These are phyloP conservation scores for Micrasema minimum DNA, from an alignment of 1,140 invertebrate species.

Conservation along the genomic window DNA sequence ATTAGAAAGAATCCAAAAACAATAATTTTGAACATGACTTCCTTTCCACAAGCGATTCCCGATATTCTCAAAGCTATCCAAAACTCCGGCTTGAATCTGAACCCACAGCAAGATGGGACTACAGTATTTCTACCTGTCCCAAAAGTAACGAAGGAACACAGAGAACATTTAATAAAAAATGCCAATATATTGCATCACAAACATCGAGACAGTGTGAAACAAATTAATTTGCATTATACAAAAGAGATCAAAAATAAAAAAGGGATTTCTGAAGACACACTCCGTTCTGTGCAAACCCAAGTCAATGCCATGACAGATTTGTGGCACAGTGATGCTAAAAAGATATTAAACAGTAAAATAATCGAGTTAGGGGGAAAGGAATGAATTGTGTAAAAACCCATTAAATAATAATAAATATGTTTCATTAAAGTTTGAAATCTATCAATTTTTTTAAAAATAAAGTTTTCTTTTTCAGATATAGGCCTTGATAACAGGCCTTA, in stretches of 20 bases:
- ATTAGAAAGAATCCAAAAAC: slow-evolving; percentile 87
- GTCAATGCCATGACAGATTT: slow-evolving; percentile 73
- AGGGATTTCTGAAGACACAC: slow-evolving; percentile 74
- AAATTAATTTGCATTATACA: slow-evolving; percentile 79
- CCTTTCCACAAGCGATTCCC: slow-evolving; percentile 86
- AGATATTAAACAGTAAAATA: slow-evolving; percentile 75
- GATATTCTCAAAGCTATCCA: slow-evolving; percentile 79
- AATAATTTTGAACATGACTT: slow-evolving; percentile 82
- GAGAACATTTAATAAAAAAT: slow-evolving; percentile 87
- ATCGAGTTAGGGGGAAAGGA: slow-evolving; percentile 67
- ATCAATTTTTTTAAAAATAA: too few species aligned
- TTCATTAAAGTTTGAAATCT: too few species aligned
- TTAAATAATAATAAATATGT: too few species aligned
- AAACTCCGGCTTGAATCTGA: slow-evolving; percentile 89
- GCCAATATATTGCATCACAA: slow-evolving; percentile 86
- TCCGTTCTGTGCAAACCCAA: slow-evolving; percentile 74
- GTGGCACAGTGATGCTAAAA: slow-evolving; percentile 75
- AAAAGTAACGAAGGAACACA: slow-evolving; percentile 92
- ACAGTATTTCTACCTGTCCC: slow-evolving; percentile 88
- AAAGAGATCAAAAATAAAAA: slow-evolving; percentile 75
- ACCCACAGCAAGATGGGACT: slow-evolving; percentile 94
- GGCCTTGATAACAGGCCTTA: too few species aligned
- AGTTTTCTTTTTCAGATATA: too few species aligned
- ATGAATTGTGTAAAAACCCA: too few species aligned
- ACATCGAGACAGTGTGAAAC: slow-evolving; percentile 81